Conservation (phyloP, 1,140 invertebrate species). For the Gryon sp. region DNA sequence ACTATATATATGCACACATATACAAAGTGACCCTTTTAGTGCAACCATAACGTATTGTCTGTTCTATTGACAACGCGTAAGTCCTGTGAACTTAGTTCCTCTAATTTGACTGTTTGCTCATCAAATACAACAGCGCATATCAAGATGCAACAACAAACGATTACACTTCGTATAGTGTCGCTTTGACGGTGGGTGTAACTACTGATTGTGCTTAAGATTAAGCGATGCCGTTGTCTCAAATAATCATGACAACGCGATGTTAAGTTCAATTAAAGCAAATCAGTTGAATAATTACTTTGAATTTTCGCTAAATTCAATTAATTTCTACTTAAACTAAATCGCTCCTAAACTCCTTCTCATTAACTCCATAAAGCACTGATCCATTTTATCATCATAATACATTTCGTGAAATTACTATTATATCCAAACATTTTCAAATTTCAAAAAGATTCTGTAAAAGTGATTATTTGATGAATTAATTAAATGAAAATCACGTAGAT, state of each 20-base stretch:
- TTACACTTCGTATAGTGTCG: slow-evolving; percentile 11
- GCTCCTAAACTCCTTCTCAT: too few relatives aligned
- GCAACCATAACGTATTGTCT: slow-evolving; percentile 31
- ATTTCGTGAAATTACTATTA: too few relatives aligned
- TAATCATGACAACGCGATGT: slow-evolving; percentile 6
- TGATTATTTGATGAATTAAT: too few relatives aligned
- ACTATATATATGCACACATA: too few relatives aligned
- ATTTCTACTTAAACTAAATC: neutral
- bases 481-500: too few relatives aligned
- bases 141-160: slow-evolving; percentile 48
- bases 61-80: slow-evolving; percentile 46
- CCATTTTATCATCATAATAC: too few relatives aligned
- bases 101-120: slow-evolving; percentile 55
- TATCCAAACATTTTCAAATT: too few relatives aligned
- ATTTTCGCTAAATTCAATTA: slow-evolving; percentile 3
- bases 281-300: slow-evolving; percentile 5
- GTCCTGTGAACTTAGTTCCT: slow-evolving; percentile 43
- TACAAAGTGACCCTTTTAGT: slow-evolving; percentile 24
- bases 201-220: slow-evolving; percentile 33
- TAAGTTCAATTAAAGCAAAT: slow-evolving; percentile 18
- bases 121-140: slow-evolving; percentile 44
- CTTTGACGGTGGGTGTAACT: slow-evolving; percentile 10
- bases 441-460: too few relatives aligned
- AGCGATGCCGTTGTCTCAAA: neutral
- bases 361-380: too few relatives aligned